Evolutionary conservation across 2,797 vertebrate genomes (phyloP).

Genomic region (Etheostoma nigrum): DNA sequence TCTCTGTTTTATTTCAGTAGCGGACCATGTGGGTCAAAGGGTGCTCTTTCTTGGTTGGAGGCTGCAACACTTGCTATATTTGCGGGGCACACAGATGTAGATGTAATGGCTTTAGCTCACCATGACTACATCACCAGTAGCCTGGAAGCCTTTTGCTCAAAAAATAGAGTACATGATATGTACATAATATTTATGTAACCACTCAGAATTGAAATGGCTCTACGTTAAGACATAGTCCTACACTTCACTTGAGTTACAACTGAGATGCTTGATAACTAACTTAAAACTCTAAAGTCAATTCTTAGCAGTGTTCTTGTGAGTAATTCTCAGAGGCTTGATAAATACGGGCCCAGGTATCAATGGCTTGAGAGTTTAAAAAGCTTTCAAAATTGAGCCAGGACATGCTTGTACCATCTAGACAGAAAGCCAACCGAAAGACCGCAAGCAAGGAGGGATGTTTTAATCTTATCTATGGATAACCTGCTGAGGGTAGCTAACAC

Average conservation of each 20-base stretch:
- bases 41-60: constrained; percentile 18
- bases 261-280: too few relatives aligned
- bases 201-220: constrained; percentile 10
- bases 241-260: too few relatives aligned
- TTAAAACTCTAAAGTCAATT: too few relatives aligned
- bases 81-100: constrained; percentile 43
- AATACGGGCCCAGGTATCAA: not conserved
- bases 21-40: constrained; percentile 42
- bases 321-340: too few relatives aligned
- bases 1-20: constrained; percentile 48
- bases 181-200: constrained; percentile 29
- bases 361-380: constrained; percentile 15
- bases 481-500: not conserved
- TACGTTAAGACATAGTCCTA: not conserved
- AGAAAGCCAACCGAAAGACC: not conserved
- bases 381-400: not conserved
- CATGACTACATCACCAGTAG: constrained; percentile 31
- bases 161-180: constrained; percentile 30
- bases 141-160: constrained; percentile 28
- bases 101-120: constrained; percentile 57
- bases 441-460: constrained; percentile 10
- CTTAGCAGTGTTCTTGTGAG: too few relatives aligned
- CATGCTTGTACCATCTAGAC: not conserved
- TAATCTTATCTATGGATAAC: constrained; percentile 28
- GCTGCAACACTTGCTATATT: constrained; percentile 40